These are phyloP conservation scores for Sakesphorus luctuosus DNA, from an alignment of 2,113 vertebrate species.

Conservation along the genomic window DNA sequence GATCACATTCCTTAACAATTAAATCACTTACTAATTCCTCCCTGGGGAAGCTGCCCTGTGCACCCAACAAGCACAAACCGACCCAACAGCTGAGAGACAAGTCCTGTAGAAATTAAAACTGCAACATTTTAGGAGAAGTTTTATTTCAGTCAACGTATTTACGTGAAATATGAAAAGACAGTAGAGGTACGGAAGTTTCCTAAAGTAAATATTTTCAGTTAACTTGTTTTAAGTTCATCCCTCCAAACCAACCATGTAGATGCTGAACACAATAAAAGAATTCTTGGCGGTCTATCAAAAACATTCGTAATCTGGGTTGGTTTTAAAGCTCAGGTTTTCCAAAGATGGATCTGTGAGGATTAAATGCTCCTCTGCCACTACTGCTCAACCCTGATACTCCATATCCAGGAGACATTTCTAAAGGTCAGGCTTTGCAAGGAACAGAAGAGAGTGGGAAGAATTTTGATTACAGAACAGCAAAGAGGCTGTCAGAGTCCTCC, in stretches of 20 bases:
- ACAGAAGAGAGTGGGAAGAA: neutral
- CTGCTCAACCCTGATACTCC: neutral
- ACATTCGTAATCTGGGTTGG: neutral
- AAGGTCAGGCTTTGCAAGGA: neutral
- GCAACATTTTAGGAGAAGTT: neutral
- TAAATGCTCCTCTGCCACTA: neutral
- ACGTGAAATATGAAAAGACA: neutral
- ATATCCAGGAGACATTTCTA: neutral
- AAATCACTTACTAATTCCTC: constrained; percentile 49
- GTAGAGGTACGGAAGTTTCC: neutral
- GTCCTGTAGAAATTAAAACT: neutral
- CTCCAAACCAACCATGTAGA: neutral
- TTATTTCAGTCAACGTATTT: neutral
- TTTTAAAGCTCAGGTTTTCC: constrained; percentile 1
- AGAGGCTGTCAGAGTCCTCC: neutral
- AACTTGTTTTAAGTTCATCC: constrained; percentile 2
- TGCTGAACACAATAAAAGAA: neutral
- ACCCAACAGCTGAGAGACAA: neutral
- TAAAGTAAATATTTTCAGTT: constrained; percentile 24
- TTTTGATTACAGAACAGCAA: neutral
- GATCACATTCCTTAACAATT: constrained; percentile 55
- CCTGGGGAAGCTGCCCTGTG: neutral
- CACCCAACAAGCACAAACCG: constrained; percentile 23
- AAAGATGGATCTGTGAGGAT: neutral
- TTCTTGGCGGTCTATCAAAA: neutral